phyloP scores from a whole-genome alignment of 1,140 invertebrate species.

The Ptiloglossa arizonensis region DNA sequence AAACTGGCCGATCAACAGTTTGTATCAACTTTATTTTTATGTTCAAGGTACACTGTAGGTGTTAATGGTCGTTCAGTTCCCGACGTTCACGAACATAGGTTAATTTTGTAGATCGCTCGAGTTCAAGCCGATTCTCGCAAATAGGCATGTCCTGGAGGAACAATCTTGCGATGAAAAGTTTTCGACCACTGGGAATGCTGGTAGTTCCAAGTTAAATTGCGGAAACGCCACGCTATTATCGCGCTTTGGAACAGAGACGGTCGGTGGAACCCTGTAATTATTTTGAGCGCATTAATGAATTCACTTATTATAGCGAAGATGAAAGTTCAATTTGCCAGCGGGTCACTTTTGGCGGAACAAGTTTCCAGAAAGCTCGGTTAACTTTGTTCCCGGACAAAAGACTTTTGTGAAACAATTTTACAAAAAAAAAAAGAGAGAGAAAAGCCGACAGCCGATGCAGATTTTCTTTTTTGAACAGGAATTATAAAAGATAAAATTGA shows the following conservation, averaged over 20 bases:
- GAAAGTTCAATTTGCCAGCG: neutral
- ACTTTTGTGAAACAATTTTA: too few species aligned
- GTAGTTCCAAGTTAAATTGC: constrained; percentile 61
- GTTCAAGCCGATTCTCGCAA: neutral
- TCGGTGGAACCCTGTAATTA: neutral
- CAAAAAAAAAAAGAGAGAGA: too few species aligned
- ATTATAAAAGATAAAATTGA: too few species aligned
- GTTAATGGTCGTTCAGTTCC: neutral
- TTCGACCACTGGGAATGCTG: constrained; percentile 9
- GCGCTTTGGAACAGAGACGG: neutral
- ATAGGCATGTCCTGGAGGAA: constrained; percentile 14
- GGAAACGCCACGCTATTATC: constrained; percentile 31
- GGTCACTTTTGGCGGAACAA: neutral
- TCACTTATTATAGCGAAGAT: neutral
- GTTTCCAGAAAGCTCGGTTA: neutral
- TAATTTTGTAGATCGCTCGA: neutral
- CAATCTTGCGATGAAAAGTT: constrained; percentile 39
- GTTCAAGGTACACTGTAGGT: too few species aligned
- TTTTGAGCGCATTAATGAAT: constrained; percentile 6
- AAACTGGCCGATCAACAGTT: too few species aligned
- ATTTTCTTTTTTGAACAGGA: too few species aligned
- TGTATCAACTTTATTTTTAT: too few species aligned
- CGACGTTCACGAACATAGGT: neutral
- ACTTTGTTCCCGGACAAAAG: neutral
- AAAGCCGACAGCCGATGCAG: too few species aligned